Evolutionary conservation across 2,797 vertebrate genomes (phyloP), one percentile per base, ranked within the genome.

Genomic region (Pipistrellus pipistrellus): DNA sequence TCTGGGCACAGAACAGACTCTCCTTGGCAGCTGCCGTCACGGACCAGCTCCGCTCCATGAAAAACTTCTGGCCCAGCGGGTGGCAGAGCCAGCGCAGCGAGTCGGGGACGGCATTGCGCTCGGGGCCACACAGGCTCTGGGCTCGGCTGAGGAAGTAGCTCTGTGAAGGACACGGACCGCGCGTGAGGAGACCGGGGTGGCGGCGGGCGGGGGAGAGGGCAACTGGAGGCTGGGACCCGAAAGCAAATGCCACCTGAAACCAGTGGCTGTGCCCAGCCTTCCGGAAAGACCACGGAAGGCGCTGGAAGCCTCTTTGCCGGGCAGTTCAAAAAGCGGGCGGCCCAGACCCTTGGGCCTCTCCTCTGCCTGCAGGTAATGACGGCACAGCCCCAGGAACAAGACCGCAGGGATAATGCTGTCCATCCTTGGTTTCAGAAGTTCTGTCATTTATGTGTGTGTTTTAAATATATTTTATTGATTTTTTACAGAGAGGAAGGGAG

Each of bases 31-130:
- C 98, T 0, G 99, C 98, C 96, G 98, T 99, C 97, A 99, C 98
- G 0, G 99, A 99, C 99, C 99, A 99, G 98, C 99, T 99, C 84
- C 99, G 99, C 88, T 99, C 99, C 97, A 99, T 98, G 98, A 99
- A 99, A 96, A 99, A 99, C 98, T 99, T 99, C 96, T 99, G 98
- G 80, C 99, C 99, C 97, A 99, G 78, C 0, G 99, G 99, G 11
- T 99, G 99, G 98, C 99, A 99, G 88, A 99, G 98, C 99, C 99
- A 99, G 92, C 98, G 99, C 92, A 99, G 96, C 0, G 98, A 98
- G 95, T 99, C 99, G 0, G 99, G 99, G 95, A 99, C 98, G 0
- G 98, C 97, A 23, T 98, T 99, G 46, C 97, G 97, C 92, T 99
- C 99, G 0, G 99, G 98, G 91, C 97, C 99, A 97, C 97, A 99